Evolutionary conservation across 1,140 invertebrate genomes (phyloP).

Genomic region (Scaptomyza pallida): DNA sequence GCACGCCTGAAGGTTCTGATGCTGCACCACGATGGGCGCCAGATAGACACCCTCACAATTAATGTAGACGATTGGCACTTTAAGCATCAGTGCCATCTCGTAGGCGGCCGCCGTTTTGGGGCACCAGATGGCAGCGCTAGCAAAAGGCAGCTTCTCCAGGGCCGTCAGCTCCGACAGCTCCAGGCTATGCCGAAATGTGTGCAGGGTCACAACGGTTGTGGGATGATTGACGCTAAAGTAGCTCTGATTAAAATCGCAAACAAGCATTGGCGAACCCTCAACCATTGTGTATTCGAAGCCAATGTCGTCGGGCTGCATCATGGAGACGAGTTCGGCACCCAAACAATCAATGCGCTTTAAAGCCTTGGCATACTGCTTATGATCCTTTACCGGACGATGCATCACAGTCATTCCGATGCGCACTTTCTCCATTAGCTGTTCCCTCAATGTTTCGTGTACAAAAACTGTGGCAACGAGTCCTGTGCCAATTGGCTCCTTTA

Average conservation of each 20-base stretch:
- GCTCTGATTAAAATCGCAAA: slow-evolving; percentile 56
- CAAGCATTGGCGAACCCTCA: slow-evolving; percentile 44
- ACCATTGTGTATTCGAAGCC: slow-evolving; percentile 40
- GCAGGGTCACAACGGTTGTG: slow-evolving; percentile 54
- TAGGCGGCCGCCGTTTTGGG: slow-evolving; percentile 50
- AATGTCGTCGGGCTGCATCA: slow-evolving; percentile 40
- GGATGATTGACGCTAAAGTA: slow-evolving; percentile 50
- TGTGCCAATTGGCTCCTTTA: slow-evolving; percentile 43
- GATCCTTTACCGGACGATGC: slow-evolving; percentile 41
- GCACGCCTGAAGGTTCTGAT: slow-evolving; percentile 9
- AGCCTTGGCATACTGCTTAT: slow-evolving; percentile 22
- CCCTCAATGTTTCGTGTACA: slow-evolving; percentile 61
- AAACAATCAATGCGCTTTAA: slow-evolving; percentile 40
- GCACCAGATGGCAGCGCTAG: slow-evolving; percentile 50
- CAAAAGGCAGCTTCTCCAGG: slow-evolving; percentile 40
- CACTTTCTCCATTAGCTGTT: slow-evolving; percentile 32
- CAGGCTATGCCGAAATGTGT: slow-evolving; percentile 49
- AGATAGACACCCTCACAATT: slow-evolving; percentile 41
- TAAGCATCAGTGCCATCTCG: slow-evolving; percentile 45
- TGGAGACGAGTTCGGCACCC: slow-evolving; percentile 39
- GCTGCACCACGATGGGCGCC: slow-evolving; percentile 16
- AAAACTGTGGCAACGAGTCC: slow-evolving; percentile 38
- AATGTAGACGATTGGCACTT: slow-evolving; percentile 34
- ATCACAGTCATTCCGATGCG: slow-evolving; percentile 30
- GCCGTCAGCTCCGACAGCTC: slow-evolving; percentile 36